These are phyloP conservation scores for Drosophila sechellia DNA, from an alignment of 1,140 invertebrate species.

Conservation along the genomic window DNA sequence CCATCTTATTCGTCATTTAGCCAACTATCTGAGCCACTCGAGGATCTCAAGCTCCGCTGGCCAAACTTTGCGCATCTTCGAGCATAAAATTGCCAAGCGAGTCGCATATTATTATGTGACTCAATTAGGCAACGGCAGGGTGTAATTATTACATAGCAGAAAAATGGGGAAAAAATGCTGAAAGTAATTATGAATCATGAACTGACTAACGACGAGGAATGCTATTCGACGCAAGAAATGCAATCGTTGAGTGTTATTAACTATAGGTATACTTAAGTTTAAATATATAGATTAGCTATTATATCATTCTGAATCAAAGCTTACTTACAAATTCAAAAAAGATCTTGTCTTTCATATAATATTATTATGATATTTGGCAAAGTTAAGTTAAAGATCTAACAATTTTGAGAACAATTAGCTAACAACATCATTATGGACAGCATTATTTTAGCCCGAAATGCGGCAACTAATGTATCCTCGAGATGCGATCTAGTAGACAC, in stretches of 20 bases:
- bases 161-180: conserved; percentile 5
- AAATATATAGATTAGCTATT: too few relatives aligned
- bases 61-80: conserved; percentile 37
- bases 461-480: conserved; percentile 1
- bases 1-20: background rate
- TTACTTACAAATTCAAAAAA: too few relatives aligned
- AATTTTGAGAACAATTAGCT: too few relatives aligned
- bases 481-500: conserved; percentile 35
- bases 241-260: too few relatives aligned
- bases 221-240: background rate
- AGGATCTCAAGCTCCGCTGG: background rate
- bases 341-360: too few relatives aligned
- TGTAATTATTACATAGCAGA: conserved; percentile 31
- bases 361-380: too few relatives aligned
- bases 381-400: too few relatives aligned
- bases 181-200: conserved; percentile 20
- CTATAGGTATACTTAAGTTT: too few relatives aligned
- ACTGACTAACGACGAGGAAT: background rate
- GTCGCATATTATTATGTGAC: conserved; percentile 55
- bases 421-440: too few relatives aligned
- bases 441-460: background rate
- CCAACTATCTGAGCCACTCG: conserved; percentile 10
- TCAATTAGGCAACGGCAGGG: conserved; percentile 52
- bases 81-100: conserved; percentile 56
- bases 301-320: too few relatives aligned